Conservation (phyloP, 2,888 invertebrate species). For the Pasiphila rectangulata region DNA sequence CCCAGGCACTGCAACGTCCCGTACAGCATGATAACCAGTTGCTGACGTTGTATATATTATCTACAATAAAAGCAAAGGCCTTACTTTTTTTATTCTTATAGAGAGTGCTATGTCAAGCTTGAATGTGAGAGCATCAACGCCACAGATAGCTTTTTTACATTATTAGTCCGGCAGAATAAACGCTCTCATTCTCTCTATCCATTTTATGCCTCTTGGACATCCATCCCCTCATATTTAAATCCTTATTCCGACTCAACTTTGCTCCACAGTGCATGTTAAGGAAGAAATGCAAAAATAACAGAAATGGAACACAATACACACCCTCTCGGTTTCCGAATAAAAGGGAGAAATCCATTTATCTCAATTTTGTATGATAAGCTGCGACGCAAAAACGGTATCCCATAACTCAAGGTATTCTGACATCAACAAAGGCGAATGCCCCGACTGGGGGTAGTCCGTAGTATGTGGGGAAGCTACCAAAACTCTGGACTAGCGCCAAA, state of each 20-base stretch:
- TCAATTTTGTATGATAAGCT: conserved; percentile 35
- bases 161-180: too few relatives aligned
- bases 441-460: conserved; percentile 41
- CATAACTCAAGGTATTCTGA: conserved; percentile 56
- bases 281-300: conserved; percentile 7
- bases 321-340: conserved; percentile 16
- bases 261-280: not conserved
- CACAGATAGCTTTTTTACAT: too few relatives aligned
- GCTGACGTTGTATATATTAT: too few relatives aligned
- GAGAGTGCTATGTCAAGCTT: too few relatives aligned
- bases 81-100: too few relatives aligned
- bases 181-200: not conserved
- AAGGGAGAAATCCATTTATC: conserved; percentile 33
- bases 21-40: too few relatives aligned
- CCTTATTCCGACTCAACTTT: not conserved
- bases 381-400: conserved; percentile 44
- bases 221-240: not conserved
- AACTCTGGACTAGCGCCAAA: conserved; percentile 60
- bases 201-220: not conserved
- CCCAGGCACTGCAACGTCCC: too few relatives aligned
- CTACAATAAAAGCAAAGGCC: too few relatives aligned
- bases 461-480: conserved; percentile 50
- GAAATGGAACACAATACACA: conserved; percentile 15
- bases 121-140: too few relatives aligned
- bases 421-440: conserved; percentile 57